Conservation (phyloP, 2,888 invertebrate species). For the Macrophya alboannulata region DNA sequence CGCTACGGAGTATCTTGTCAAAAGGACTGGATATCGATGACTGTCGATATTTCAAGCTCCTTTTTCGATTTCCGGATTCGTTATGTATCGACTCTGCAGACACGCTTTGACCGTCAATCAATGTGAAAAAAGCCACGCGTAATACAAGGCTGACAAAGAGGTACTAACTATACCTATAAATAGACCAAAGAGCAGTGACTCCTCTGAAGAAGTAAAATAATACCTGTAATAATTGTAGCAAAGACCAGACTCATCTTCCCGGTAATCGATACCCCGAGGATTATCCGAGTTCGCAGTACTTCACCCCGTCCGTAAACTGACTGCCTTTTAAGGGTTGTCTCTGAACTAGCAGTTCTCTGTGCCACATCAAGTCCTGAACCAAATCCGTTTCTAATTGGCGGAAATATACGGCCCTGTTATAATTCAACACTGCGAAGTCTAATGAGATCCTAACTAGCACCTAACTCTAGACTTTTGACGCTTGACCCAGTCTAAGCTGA, state of each 20-base stretch:
- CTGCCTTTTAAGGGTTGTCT: not conserved
- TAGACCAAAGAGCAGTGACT: not conserved
- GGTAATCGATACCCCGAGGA: not conserved
- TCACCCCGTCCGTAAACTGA: not conserved
- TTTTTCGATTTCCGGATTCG: not conserved
- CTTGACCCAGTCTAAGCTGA: not conserved
- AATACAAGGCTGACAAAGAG: not conserved
- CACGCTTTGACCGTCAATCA: not conserved
- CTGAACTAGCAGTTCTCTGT: not conserved
- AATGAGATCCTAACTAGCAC: not conserved
- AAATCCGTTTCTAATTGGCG: not conserved
- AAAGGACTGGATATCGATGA: not conserved
- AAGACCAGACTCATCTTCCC: not conserved
- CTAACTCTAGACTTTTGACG: not conserved
- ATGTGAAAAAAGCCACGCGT: not conserved
- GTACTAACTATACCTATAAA: not conserved
- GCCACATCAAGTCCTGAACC: not conserved
- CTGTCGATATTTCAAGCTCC: not conserved
- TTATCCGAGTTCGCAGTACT: not conserved
- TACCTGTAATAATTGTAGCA: not conserved
- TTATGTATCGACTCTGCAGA: not conserved
- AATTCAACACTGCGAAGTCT: not conserved
- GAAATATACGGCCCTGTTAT: not conserved
- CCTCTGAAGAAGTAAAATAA: not conserved
- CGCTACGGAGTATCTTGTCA: not conserved